phyloP scores from a whole-genome alignment of 2,797 vertebrate genomes.

The Poecilia picta region DNA sequence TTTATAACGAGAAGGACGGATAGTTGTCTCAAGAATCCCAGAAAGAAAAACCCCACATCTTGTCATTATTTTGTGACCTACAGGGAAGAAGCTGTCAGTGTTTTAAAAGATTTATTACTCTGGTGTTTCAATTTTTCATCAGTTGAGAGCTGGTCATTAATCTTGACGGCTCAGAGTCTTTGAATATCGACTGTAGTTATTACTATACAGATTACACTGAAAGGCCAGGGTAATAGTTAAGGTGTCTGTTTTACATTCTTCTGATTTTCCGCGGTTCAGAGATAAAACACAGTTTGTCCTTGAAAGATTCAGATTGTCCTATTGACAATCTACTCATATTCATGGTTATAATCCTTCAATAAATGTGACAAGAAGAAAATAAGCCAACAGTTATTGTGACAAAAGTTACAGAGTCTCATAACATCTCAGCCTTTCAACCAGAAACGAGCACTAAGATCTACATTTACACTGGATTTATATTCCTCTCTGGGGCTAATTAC shows the following conservation, averaged over 20 bases:
- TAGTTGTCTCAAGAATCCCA: constrained; percentile 25
- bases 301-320: neutral
- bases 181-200: neutral
- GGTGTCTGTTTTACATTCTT: neutral
- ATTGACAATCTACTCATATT: neutral
- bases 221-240: neutral
- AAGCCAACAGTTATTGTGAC: neutral
- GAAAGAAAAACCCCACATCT: constrained; percentile 1
- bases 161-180: constrained; percentile 1
- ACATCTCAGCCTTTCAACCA: neutral
- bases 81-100: constrained; percentile 46
- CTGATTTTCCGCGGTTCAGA: neutral
- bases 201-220: neutral
- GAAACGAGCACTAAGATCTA: too few species aligned
- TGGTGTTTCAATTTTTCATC: constrained; percentile 40
- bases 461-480: neutral
- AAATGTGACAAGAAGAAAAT: neutral
- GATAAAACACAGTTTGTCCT: neutral
- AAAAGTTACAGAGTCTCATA: neutral
- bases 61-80: constrained; percentile 34
- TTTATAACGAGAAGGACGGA: constrained; percentile 14
- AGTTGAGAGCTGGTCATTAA: constrained; percentile 26
- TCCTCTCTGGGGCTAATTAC: too few species aligned
- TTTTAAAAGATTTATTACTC: constrained; percentile 54
- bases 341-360: neutral